phyloP scores from a whole-genome alignment of 2,888 invertebrate species.

The Hermaeophaga mercurialis region DNA sequence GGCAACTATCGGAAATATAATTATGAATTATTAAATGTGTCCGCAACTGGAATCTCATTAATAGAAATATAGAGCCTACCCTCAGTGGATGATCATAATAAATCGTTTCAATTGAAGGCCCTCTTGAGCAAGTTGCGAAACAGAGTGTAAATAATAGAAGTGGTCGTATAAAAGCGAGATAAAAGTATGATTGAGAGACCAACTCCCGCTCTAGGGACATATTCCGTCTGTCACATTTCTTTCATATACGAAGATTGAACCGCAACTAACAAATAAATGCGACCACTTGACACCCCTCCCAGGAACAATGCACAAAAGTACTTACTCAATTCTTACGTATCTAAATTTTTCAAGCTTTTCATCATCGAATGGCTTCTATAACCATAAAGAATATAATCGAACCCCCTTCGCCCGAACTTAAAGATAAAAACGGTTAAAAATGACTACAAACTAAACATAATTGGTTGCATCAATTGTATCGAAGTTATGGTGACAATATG shows the following conservation, averaged over 20 bases:
- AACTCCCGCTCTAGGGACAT: conserved; percentile 52
- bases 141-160: conserved; percentile 54
- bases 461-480: too few relatives aligned
- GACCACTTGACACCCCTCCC: conserved; percentile 53
- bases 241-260: conserved; percentile 53
- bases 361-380: too few relatives aligned
- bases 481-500: too few relatives aligned
- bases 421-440: too few relatives aligned
- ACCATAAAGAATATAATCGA: too few relatives aligned
- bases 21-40: conserved; percentile 27
- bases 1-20: conserved; percentile 21
- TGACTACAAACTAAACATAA: too few relatives aligned
- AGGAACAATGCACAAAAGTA: conserved; percentile 32
- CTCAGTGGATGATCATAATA: conserved; percentile 48
- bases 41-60: conserved; percentile 44
- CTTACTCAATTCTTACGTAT: conserved; percentile 10
- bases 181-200: conserved; percentile 56
- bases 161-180: conserved; percentile 49
- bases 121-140: conserved; percentile 46
- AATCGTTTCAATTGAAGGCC: conserved; percentile 53
- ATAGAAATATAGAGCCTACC: conserved; percentile 48
- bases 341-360: background rate
- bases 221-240: conserved; percentile 56
- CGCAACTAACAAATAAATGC: conserved; percentile 56
- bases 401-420: too few relatives aligned